Evolutionary conservation across 2,888 invertebrate species (phyloP), one percentile per base, ranked within the genome.

Genomic region (Apodemia zela): DNA sequence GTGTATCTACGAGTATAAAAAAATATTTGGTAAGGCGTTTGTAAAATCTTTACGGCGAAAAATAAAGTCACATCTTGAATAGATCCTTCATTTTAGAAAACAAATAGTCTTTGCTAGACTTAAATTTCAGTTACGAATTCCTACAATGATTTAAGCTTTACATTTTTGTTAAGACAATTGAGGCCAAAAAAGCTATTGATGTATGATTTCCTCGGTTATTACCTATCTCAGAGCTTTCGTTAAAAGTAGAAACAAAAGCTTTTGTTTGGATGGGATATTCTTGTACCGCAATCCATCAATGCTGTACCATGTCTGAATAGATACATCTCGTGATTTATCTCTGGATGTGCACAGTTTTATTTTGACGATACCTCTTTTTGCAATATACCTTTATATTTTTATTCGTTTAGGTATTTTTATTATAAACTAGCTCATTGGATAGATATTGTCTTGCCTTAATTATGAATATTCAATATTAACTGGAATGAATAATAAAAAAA

Each of bases 271-370:
- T 54, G 49, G 33, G 63, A 35, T 60, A 62, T 59, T 64, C 62
- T 65, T 64, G 58, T 59, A 38, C 60, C 62, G 62, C 63, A 67
- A 67, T 67, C 67, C 62, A 67, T 67, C 67, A 18, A 67, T 57
- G 60, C 65, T 57, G 62, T 63, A 63, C 61, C 61, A 51, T 57
- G 18, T 58, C 54, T 61, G 66, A 66, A 63, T 66, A 65, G 49
- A 49, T 49, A 49, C 49, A 49, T 49, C 17, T 49, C 42, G 42
- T 18, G 18, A 42, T 42, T 42, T 18, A 18, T 49, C 11, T 49
- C 49, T 18, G 18, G 17, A 49, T 18, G 49, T 18, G 10, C 18
- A 11, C 49, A 18, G 18, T 49, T 18, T 49, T 42, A 42, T 42
- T 42, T 42, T 42, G 15, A 15, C 42, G 0, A 42, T 42, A 5